Percentiles rank a stretch among this genome's conserved stretches.
Evolutionary conservation across 2,113 vertebrate genomes (phyloP).

Genomic region (Puntigrus tetrazona): DNA sequence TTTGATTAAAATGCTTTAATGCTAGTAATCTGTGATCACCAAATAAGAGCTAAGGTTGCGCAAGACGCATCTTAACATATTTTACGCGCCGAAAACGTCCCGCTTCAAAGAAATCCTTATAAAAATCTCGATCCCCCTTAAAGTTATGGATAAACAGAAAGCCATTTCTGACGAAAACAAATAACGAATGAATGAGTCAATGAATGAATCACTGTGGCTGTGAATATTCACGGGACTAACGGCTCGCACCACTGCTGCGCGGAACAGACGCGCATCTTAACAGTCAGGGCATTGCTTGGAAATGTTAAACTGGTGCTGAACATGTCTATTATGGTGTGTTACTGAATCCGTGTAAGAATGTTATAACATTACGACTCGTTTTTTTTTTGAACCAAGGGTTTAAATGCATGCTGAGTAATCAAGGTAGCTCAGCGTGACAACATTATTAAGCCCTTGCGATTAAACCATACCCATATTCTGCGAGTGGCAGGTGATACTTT

Average conservation of each 20-base stretch:
- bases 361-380: not conserved
- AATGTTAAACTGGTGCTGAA: not conserved
- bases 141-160: not conserved
- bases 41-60: not conserved
- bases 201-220: not conserved
- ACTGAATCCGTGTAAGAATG: not conserved
- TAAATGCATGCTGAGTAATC: not conserved
- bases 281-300: not conserved
- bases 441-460: not conserved
- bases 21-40: not conserved
- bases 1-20: not conserved
- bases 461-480: not conserved
- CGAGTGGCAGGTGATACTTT: slow-evolving; percentile 15
- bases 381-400: not conserved
- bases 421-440: not conserved
- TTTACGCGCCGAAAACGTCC: not conserved
- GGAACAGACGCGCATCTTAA: not conserved
- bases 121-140: not conserved
- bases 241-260: not conserved
- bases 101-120: not conserved
- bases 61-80: not conserved
- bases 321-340: not conserved
- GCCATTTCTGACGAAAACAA: not conserved
- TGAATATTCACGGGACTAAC: not conserved
- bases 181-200: slow-evolving; percentile 4